Evolutionary conservation across 2,888 invertebrate species (phyloP).

Genomic region (Melanotus villosus): DNA sequence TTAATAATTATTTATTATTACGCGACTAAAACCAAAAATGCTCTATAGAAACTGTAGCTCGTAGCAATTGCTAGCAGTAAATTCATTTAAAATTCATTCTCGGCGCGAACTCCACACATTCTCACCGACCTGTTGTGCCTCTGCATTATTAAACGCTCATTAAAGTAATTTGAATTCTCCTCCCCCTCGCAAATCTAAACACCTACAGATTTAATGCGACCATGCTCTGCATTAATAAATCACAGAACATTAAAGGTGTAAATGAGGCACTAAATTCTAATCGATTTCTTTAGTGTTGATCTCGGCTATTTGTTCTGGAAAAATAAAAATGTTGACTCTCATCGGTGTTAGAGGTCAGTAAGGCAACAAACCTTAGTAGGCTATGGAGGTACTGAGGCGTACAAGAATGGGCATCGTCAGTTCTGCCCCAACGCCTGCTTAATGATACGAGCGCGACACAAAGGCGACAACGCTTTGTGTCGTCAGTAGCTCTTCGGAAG

Average conservation of each 20-base stretch:
- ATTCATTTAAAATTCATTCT: slow-evolving; percentile 41
- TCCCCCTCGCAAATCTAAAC: slow-evolving; percentile 44
- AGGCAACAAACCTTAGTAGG: slow-evolving; percentile 45
- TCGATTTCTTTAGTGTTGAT: not conserved
- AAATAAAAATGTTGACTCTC: not conserved
- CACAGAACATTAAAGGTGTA: slow-evolving; percentile 4
- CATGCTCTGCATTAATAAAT: slow-evolving; percentile 20
- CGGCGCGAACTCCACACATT: slow-evolving; percentile 49
- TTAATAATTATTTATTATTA: no score
- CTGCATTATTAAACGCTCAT: slow-evolving; percentile 56
- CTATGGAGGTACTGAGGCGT: slow-evolving; percentile 54
- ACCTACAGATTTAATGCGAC: slow-evolving; percentile 27
- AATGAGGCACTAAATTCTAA: no score
- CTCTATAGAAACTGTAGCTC: slow-evolving; percentile 9
- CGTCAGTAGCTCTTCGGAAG: slow-evolving; percentile 32
- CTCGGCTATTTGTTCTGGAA: not conserved
- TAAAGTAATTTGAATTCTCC: slow-evolving; percentile 55
- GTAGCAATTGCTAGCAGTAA: slow-evolving; percentile 17
- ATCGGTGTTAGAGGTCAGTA: slow-evolving; percentile 41
- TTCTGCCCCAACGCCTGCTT: slow-evolving; percentile 64
- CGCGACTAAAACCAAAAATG: no score
- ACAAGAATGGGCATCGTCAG: slow-evolving; percentile 65
- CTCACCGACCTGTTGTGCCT: slow-evolving; percentile 51
- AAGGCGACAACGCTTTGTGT: slow-evolving; percentile 59
- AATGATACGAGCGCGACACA: slow-evolving; percentile 65